These are phyloP conservation scores for Chydorus sphaericus DNA, from an alignment of 2,888 invertebrate genomes.

Conservation along the genomic window DNA sequence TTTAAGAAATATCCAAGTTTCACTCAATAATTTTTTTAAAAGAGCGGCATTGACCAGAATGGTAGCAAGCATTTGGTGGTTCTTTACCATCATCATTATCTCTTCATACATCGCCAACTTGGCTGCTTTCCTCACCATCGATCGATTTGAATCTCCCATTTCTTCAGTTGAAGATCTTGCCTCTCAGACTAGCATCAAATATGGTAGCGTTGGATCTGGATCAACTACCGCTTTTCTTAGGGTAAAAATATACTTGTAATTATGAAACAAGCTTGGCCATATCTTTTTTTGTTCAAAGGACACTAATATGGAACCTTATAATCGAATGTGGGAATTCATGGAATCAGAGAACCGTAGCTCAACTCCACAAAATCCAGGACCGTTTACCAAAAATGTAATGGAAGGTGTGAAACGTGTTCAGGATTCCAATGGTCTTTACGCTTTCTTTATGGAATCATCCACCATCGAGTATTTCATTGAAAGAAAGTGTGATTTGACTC, in stretches of 20 bases:
- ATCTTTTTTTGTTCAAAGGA: conserved; percentile 41
- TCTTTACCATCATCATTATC: conserved; percentile 88
- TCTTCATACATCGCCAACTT: conserved; percentile 92
- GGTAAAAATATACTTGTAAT: conserved; percentile 36
- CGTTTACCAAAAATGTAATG: conserved; percentile 69
- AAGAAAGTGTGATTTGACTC: conserved; percentile 71
- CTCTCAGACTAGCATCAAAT: conserved; percentile 91
- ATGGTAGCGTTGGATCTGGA: conserved; percentile 80
- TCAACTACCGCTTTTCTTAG: conserved; percentile 89
- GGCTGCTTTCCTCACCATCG: conserved; percentile 84
- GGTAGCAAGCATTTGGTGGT: conserved; percentile 83
- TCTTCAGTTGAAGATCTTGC: conserved; percentile 90
- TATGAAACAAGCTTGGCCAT: conserved; percentile 58
- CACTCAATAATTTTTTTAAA: conserved; percentile 21
- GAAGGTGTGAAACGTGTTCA: conserved; percentile 83
- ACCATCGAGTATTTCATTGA: conserved; percentile 89
- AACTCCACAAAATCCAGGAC: conserved; percentile 69
- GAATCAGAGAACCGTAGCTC: too few species aligned
- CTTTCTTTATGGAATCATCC: conserved; percentile 94
- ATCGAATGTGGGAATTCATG: conserved; percentile 94
- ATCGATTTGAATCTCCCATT: conserved; percentile 86
- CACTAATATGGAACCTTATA: conserved; percentile 83
- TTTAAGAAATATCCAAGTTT: background rate
- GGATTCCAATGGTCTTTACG: conserved; percentile 61
- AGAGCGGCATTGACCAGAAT: conserved; percentile 77